Base-by-base conservation (phyloP, 2,113 vertebrate species). In the Euleptes europaea region DNA sequence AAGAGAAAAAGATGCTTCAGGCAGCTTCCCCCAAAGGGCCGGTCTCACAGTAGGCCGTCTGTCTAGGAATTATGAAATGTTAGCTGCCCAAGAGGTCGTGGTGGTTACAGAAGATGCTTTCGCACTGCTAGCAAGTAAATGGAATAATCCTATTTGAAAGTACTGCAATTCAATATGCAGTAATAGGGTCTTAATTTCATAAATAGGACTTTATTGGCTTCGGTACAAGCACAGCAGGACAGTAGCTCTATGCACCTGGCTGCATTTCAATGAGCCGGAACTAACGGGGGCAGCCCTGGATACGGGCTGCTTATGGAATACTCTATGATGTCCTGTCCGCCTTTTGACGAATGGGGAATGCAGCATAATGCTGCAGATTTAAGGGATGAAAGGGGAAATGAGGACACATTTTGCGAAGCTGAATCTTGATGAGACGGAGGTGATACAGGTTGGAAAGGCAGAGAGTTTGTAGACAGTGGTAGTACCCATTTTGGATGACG, bases 141-240 rank as follows among this genome's bases (percentile, higher is more conserved):
- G 13, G 69, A 85, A 49, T 66, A 71, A n/a, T 35, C 75, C 42
- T 7, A 74, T 63, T 47, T 78, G 86, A 91, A 42, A 11, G 75
- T 19, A 26, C 5, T 60, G 51, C 75, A 77, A 77, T 38, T 4
- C 13, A 33, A 26, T 77, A 77, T 38, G 47, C 6, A 49, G 31
- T 33, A 31, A 47, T 47, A 31, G 23, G 47, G 44, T n/a, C 44
- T 75, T n/a, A 51, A 75, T 75, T 73, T 73, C 23, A 44, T 28
- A 14, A 44, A 44, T 73, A 42, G 40, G 40, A 28, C 35, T 31
- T n/a, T 19, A 51, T 13, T 49, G 44, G 31, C 73, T 51, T 75
- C n/a, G 19, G 31, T 51, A 47, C 73, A 75, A 26, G 26, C 44
- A 47, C 26, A 19, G 10, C 47, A 12, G 6, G 10, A 33, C 35